Conservation (phyloP, 2,888 invertebrate genomes). For the Ormyrus nitidulus region DNA sequence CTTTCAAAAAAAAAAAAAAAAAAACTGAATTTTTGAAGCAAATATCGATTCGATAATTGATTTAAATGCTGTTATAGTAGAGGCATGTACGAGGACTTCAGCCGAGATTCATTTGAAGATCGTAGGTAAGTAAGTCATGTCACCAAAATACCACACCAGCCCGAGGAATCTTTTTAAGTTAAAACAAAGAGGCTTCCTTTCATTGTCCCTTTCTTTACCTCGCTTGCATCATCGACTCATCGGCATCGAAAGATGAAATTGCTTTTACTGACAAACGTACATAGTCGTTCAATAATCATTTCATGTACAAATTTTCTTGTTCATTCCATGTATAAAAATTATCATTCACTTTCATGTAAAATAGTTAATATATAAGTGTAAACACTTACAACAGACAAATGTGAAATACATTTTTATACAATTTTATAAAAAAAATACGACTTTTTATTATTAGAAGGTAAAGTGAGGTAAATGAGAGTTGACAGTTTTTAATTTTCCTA, state of each 20-base stretch:
- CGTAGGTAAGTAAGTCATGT: slow-evolving; percentile 80
- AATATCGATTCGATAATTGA: slow-evolving; percentile 67
- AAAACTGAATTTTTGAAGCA: slow-evolving; percentile 33
- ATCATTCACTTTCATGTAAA: slow-evolving; percentile 30
- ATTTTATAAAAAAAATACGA: slow-evolving; percentile 18
- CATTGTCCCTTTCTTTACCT: slow-evolving; percentile 58
- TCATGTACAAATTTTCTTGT: slow-evolving; percentile 23
- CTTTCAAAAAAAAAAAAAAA: slow-evolving; percentile 16
- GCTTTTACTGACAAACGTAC: slow-evolving; percentile 43
- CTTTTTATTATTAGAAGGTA: slow-evolving; percentile 30
- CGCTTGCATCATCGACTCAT: slow-evolving; percentile 52
- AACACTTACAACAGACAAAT: slow-evolving; percentile 20
- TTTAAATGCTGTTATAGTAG: slow-evolving; percentile 74
- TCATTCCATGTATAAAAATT: slow-evolving; percentile 25
- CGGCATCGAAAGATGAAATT: slow-evolving; percentile 39
- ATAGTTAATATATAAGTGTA: slow-evolving; percentile 24
- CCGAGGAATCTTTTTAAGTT: slow-evolving; percentile 57
- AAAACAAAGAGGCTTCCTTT: slow-evolving; percentile 41
- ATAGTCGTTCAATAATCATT: slow-evolving; percentile 17
- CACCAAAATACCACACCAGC: slow-evolving; percentile 61
- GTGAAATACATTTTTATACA: slow-evolving; percentile 23
- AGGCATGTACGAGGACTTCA: slow-evolving; percentile 92
- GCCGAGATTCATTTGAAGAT: slow-evolving; percentile 91
- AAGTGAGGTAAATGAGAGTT: slow-evolving; percentile 53
- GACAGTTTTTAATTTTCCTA: slow-evolving; percentile 43